A percentile compares a stretch with the other conserved stretches of the same genome.
phyloP scores from a whole-genome alignment of 1,140 invertebrate genomes.

The Eriosoma lanigerum region DNA sequence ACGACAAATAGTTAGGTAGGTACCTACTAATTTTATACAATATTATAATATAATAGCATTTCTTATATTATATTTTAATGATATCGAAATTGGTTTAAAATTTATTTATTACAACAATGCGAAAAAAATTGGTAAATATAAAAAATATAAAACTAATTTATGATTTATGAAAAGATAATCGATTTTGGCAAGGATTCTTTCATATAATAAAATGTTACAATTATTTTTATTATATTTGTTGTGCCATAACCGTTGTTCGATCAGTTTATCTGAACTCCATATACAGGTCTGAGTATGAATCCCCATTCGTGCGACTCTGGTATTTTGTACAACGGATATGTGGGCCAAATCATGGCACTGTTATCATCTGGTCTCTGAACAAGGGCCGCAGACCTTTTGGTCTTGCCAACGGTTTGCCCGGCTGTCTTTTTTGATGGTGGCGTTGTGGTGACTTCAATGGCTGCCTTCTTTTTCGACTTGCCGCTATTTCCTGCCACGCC shows the following conservation, averaged over 20 bases:
- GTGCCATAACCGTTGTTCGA: background rate
- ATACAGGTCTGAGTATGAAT: slow-evolving; percentile 31
- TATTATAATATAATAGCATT: too few species aligned
- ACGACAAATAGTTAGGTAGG: too few species aligned
- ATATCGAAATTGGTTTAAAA: too few species aligned
- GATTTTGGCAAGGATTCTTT: background rate
- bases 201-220: too few species aligned
- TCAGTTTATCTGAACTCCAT: background rate
- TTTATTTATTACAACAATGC: too few species aligned
- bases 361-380: background rate
- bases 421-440: background rate
- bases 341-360: background rate
- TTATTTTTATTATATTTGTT: too few species aligned
- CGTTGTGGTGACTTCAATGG: background rate
- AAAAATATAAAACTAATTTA: too few species aligned
- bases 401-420: background rate
- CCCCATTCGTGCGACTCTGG: slow-evolving; percentile 46
- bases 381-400: background rate
- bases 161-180: background rate
- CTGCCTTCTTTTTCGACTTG: slow-evolving; percentile 36
- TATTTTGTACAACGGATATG: slow-evolving; percentile 41
- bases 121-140: too few species aligned
- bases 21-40: too few species aligned
- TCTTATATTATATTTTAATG: too few species aligned
- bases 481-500: slow-evolving; percentile 51